Conservation (phyloP, 1,140 invertebrate genomes). For the Aphelenchoides besseyi region DNA sequence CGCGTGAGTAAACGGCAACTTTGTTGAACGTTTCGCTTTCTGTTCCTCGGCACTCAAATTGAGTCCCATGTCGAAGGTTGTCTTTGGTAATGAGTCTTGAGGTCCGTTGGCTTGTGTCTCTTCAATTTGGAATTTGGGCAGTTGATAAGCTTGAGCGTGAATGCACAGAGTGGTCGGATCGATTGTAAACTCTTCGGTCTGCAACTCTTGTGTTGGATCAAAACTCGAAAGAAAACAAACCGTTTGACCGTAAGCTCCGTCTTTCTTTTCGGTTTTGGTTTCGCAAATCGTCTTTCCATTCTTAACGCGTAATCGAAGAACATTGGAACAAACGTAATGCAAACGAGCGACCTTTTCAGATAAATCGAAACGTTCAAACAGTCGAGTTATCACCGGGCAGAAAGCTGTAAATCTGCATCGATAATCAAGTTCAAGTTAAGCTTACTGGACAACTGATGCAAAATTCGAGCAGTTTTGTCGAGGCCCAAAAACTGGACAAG, state of each 20-base stretch:
- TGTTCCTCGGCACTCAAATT: constrained; percentile 36
- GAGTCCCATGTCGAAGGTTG: constrained; percentile 41
- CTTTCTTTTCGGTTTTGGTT: constrained; percentile 39
- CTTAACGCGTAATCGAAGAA: constrained; percentile 22
- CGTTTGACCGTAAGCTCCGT: constrained; percentile 26
- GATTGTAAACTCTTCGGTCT: constrained; percentile 34
- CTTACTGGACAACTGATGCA: not conserved
- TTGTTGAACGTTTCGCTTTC: constrained; percentile 35
- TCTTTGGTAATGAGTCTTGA: constrained; percentile 2
- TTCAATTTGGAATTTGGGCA: not conserved
- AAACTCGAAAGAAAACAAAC: constrained; percentile 15
- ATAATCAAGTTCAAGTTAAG: not conserved
- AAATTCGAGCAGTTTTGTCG: not conserved
- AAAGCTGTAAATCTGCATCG: not conserved
- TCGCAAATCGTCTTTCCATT: constrained; percentile 23
- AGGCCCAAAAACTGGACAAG: not conserved
- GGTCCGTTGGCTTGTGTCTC: not conserved
- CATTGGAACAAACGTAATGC: constrained; percentile 23
- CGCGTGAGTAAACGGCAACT: constrained; percentile 33
- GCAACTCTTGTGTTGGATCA: not conserved
- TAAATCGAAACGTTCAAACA: not conserved
- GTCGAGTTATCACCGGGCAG: not conserved
- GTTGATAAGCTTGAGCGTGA: constrained; percentile 10
- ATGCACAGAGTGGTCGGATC: constrained; percentile 23
- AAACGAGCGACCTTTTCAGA: not conserved